Evolutionary conservation across 2,888 invertebrate species (phyloP), one percentile per base, ranked within the genome.

Genomic region (Iselma pallidipennis): DNA sequence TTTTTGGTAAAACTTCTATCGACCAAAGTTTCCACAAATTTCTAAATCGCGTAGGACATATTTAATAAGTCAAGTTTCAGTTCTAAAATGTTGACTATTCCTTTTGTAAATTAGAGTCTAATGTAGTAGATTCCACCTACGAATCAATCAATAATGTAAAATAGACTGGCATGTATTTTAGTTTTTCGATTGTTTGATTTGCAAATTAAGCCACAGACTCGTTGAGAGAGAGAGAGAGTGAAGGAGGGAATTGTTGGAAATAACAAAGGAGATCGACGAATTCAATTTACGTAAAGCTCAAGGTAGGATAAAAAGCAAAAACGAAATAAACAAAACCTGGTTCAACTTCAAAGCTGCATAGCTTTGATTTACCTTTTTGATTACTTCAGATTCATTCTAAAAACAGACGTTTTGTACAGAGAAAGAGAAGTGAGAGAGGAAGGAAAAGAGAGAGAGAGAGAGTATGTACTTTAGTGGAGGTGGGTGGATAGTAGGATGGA

Each of bases 321-420:
- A 73, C 16, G 37, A 74, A 74, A 78, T 78, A 78, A 78, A 78
- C 75, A 78, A 75, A 75, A 77, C 74, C 75, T 72, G 74, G 68
- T 73, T 69, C 63, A 69, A 73, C 72, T 76, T 75, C 74, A 76
- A 77, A 75, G 77, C 73, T 69, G 67, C 70, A 67, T 59, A 68
- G 72, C 76, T 77, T 78, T 77, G 78, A 78, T 78, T 78, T 78
- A 78, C 78, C 78, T 79, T 78, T 78, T 77, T 78, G 76, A 78
- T 79, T 78, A 76, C 74, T 66, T 67, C 68, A 37, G 37, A 37
- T 37, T 37, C 37, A 75, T 72, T 73, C 72, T 67, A 70, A 64
- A 65, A 67, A 72, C 69, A 65, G 69, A 59, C 65, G 67, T 68
- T 57, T 37, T 31, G n/a, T 6, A 48, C 14, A 59, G 62, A 56